These are phyloP conservation scores for Cervus canadensis DNA, from an alignment of 2,113 vertebrate genomes.

Conservation along the genomic window DNA sequence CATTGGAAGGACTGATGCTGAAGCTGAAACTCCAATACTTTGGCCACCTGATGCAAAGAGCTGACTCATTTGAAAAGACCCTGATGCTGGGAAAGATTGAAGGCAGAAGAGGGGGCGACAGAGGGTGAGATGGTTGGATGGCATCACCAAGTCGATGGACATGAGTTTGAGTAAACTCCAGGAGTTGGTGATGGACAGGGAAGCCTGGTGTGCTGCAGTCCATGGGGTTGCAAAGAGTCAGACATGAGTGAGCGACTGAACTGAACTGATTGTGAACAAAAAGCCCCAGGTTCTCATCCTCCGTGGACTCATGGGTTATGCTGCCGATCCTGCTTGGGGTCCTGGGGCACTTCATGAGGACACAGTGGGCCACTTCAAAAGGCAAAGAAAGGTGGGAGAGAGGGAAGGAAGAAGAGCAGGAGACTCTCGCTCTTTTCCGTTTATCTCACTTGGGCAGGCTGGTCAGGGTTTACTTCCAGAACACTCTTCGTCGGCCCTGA, in stretches of 20 bases:
- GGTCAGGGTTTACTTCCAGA: neutral
- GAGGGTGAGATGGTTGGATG: neutral
- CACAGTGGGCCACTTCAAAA: neutral
- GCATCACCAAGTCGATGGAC: neutral
- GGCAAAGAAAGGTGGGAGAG: neutral
- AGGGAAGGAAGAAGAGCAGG: neutral
- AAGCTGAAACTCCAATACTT: neutral
- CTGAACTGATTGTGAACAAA: neutral
- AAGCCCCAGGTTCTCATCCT: neutral
- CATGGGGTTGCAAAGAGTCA: neutral
- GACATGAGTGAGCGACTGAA: rapidly evolving
- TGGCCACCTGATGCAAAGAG: neutral
- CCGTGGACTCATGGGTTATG: neutral
- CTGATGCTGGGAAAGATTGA: neutral
- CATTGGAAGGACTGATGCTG: neutral
- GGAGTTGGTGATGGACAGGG: neutral
- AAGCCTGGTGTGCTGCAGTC: neutral
- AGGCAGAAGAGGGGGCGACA: rapidly evolving
- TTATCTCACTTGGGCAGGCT: rapidly evolving
- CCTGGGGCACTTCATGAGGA: neutral
- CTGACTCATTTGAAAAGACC: neutral
- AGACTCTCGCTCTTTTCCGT: neutral
- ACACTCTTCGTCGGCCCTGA: neutral
- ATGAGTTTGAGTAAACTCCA: neutral
- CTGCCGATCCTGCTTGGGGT: neutral